Base-by-base conservation (phyloP, 1,140 invertebrate genomes). In the Zaprionus africanus region DNA sequence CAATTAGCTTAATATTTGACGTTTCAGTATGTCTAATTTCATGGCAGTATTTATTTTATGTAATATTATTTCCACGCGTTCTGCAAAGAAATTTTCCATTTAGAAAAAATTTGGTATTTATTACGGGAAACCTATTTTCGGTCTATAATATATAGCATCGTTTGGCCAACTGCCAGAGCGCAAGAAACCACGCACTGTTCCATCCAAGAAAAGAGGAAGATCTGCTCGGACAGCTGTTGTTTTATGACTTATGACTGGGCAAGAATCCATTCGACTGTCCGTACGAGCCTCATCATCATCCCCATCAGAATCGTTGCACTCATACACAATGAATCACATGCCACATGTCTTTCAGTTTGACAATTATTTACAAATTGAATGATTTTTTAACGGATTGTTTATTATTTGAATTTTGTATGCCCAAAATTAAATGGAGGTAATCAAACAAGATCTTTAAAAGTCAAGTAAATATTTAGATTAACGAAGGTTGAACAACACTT, bases 51-150 rank as follows among this genome's bases (percentile, higher is more conserved):
- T 84, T 87, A 87, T 81, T 81, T 67, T 70, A 66, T 80, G 73
- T 82, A 86, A 86, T 82, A 70, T 73, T 64, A 66, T 67, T 73
- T 73, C 78, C 66, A 68, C 56, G 56, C 73, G 72, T 84, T 73
- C 24, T 12, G 53, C 63, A 19, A 64, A 69, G 61, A 66, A 84
- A 76, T 84, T 84, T 87, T 81, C 81, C 77, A 83, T 88, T 68
- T 79, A 76, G 36, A 57, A 57, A 78, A 65, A 66, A 66, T 82
- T 77, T 77, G 41, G 60, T 80, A 74, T 87, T 86, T 87, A 77
- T 84, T 90, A 58, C 26, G 81, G 60, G 65, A 81, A 81, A 81
- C 84, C 75, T 88, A 88, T 88, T 87, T 88, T 81, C 13, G 58
- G 56, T 61, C 15, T 59, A 76, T 77, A 69, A 73, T 79, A 68